Evolutionary conservation across 2,113 vertebrate genomes (phyloP).

Genomic region (Onychostruthus taczanowskii): DNA sequence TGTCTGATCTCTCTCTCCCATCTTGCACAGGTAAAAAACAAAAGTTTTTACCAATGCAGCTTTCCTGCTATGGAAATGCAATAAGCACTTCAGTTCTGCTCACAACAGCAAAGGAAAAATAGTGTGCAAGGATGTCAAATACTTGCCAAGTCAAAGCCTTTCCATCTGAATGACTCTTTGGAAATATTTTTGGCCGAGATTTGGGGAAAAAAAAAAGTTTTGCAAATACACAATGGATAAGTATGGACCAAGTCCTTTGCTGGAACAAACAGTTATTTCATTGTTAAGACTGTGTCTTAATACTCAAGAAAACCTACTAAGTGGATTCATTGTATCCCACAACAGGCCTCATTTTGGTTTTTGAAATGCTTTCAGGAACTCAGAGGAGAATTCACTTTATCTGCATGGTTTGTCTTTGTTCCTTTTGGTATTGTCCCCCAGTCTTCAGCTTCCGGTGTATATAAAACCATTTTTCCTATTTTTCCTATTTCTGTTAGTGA

Average conservation of each 20-base stretch:
- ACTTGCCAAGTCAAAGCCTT: constrained; percentile 27
- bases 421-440: not conserved
- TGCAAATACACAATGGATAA: constrained; percentile 19
- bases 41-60: not conserved
- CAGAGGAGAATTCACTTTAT: not conserved
- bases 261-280: constrained; percentile 55
- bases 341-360: not conserved
- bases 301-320: constrained; percentile 26
- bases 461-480: not conserved
- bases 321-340: constrained; percentile 29
- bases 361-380: not conserved
- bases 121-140: not conserved
- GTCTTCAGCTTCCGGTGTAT: not conserved
- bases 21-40: not conserved
- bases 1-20: not conserved
- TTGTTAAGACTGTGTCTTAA: constrained; percentile 46
- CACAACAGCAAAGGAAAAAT: not conserved
- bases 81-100: not conserved
- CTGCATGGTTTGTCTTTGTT: not conserved
- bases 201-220: not conserved
- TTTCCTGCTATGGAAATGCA: not conserved
- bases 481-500: not conserved
- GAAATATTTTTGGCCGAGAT: constrained; percentile 53
- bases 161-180: constrained; percentile 54
- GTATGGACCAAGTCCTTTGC: not conserved